phyloP scores from a whole-genome alignment of 2,888 invertebrate species.

The Drosophila kanekoi region DNA sequence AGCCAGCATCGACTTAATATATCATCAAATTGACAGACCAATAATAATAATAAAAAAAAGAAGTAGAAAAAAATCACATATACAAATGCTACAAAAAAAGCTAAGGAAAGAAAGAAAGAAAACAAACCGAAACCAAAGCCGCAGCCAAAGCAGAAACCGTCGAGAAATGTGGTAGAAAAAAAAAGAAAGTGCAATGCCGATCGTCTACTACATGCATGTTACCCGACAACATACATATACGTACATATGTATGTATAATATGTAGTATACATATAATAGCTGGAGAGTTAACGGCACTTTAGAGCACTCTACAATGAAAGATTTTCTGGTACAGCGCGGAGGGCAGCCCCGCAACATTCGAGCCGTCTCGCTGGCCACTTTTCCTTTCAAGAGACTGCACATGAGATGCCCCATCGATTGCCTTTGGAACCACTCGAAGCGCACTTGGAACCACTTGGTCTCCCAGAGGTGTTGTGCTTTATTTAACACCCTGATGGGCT shows the following conservation, averaged over 20 bases:
- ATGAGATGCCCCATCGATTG: conserved; percentile 6
- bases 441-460: conserved; percentile 15
- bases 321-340: conserved; percentile 36
- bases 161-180: conserved; percentile 64
- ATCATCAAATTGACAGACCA: conserved; percentile 63
- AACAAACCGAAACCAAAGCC: conserved; percentile 25
- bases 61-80: conserved; percentile 27
- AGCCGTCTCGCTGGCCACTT: conserved; percentile 30
- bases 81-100: conserved; percentile 37
- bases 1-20: conserved; percentile 56
- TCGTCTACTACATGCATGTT: conserved; percentile 11
- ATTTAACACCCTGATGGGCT: conserved; percentile 9
- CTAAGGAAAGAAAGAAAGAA: conserved; percentile 7
- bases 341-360: background rate
- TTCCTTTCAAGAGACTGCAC: conserved; percentile 49
- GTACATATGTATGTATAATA: background rate
- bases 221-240: background rate
- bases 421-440: background rate
- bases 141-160: conserved; percentile 35
- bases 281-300: conserved; percentile 50
- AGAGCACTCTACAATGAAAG: conserved; percentile 29
- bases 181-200: conserved; percentile 70
- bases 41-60: conserved; percentile 30
- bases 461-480: background rate
- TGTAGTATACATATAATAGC: conserved; percentile 13